Base-by-base conservation (phyloP, 2,888 invertebrate species). In the Drosophila neonasuta region DNA sequence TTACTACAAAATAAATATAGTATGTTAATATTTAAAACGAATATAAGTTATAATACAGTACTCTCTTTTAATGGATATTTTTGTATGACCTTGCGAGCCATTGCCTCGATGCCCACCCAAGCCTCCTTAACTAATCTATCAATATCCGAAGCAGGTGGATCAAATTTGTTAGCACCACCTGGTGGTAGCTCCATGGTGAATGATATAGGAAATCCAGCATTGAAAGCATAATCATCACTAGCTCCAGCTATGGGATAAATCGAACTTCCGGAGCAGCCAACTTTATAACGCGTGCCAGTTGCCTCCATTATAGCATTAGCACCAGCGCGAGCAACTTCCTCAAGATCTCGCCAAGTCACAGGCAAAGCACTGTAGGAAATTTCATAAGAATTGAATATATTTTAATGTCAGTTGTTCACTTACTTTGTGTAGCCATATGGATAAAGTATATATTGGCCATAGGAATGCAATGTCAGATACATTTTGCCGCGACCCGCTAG, bases 191-290 rank as follows among this genome's bases (percentile, higher is more conserved):
- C 94, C 72, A 93, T 91, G 1, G 94, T 94, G 7, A 83, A 78
- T 4, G 87, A 73, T 49, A 82, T 85, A 10, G 80, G 76, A 42
- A 71, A 86, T 0, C 82, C 87, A 1, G 68, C 70, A 57, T 65
- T 92, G 87, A 93, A 93, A 2, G 93, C 93, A 88, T 93, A 95
- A 78, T 95, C 95, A 80, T 94, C 86, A 68, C 94, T 92, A 7
- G 93, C 93, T 0, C 95, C 95, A 29, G 89, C 79, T 0, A 93
- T 92, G 0, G 90, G 83, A 71, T 93, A 93, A 57, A 91, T 89
- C 1, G 83, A 59, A 2, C 70, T 57, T 3, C 90, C 85, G 10
- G 88, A 80, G 30, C 79, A 74, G 3, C 91, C 91, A 48, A 90
- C 85, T 2, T 52, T 65, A 58, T 91, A 92, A 0, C 32, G 56